Evolutionary conservation across 2,888 invertebrate genomes (phyloP), one percentile per base, ranked within the genome.

Genomic region (Ectobius pallidus): DNA sequence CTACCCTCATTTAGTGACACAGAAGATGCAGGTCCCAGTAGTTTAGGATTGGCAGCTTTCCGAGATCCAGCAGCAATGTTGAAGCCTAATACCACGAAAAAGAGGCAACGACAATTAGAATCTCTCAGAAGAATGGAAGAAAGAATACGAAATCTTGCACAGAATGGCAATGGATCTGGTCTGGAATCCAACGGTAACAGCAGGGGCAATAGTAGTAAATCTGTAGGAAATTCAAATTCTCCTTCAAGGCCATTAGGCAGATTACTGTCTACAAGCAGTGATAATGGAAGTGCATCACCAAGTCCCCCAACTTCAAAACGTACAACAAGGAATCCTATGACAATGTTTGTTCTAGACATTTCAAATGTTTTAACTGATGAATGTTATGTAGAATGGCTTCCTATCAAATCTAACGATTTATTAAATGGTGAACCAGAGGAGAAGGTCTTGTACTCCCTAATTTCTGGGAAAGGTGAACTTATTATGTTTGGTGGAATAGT

Each of bases 401-500:
- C 90, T 74, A 86, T 89, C 76, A 90, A 92, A 78, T 89, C 87
- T 20, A 88, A 91, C 79, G 67, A 62, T 16, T n/a, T 52, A 18
- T 86, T 89, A 77, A 85, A 84, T 73, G 90, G 90, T 55, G 90
- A 91, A 32, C 96, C 97, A 0, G 95, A 96, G 81, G 95, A 97
- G 81, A 89, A 95, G 65, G 93, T 97, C 77, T 88, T 97, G 79
- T 97, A 97, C 81, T 92, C 95, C 39, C 87, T 97, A 78, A 92
- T 96, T 4, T 89, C 92, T 76, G 97, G 96, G 16, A 92, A 95
- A 80, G 95, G 95, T 14, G 97, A 98, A 85, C 84, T 98, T 32
- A 91, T 98, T 70, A 92, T 98, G 87, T 97, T 98, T 85, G 97
- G 97, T n/a, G 98, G 97, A 73, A 94, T 97, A 77, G 91, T 92